Conservation (phyloP, 2,797 vertebrate genomes). For the Pygocentrus nattereri region DNA sequence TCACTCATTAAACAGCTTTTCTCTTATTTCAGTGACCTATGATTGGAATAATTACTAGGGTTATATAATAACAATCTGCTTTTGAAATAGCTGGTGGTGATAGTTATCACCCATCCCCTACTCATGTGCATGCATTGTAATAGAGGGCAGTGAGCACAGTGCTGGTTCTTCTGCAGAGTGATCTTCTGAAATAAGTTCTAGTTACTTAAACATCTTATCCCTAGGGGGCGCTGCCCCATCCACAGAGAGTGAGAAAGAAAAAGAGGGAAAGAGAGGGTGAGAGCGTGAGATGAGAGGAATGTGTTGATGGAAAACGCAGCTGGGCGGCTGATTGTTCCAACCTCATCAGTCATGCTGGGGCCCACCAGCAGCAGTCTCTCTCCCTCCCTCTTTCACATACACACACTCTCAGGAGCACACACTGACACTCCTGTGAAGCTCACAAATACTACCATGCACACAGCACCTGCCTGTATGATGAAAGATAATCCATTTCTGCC, state of each 20-base stretch:
- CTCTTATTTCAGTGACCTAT: background rate
- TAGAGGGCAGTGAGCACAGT: slow-evolving; percentile 10
- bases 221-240: slow-evolving; percentile 76
- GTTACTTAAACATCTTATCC: slow-evolving; percentile 73
- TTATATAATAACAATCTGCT: background rate
- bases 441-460: slow-evolving; percentile 48
- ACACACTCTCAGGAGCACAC: slow-evolving; percentile 54
- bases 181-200: slow-evolving; percentile 29
- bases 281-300: slow-evolving; percentile 85
- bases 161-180: slow-evolving; percentile 18
- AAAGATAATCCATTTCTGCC: slow-evolving; percentile 57
- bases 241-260: slow-evolving; percentile 70
- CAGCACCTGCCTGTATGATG: slow-evolving; percentile 56
- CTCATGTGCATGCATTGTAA: background rate
- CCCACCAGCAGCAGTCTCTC: slow-evolving; percentile 76
- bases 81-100: background rate
- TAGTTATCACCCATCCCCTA: background rate
- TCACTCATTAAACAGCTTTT: too few species aligned
- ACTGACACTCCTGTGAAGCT: slow-evolving; percentile 47
- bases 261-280: slow-evolving; percentile 63
- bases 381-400: slow-evolving; percentile 29
- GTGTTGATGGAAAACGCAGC: slow-evolving; percentile 88
- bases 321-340: slow-evolving; percentile 84
- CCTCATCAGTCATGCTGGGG: slow-evolving; percentile 83
- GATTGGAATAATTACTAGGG: background rate